Percentiles rank a stretch among this genome's conserved stretches.
Evolutionary conservation across 92 coral and sea anemone genomes (phyloP).

Genomic region (Pocillopora meandrina): DNA sequence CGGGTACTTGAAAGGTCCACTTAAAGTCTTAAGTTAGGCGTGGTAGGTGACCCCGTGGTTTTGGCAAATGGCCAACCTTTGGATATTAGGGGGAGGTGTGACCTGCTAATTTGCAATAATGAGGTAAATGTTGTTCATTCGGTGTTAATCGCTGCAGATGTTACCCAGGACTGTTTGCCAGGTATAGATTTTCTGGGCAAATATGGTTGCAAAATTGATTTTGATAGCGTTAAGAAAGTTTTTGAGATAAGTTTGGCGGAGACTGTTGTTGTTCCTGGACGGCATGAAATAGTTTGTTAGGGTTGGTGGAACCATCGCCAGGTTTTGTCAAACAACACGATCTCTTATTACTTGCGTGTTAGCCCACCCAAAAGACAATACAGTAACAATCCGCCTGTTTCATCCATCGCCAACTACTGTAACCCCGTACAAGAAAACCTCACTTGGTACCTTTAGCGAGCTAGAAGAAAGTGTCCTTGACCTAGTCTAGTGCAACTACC

Average conservation of each 20-base stretch:
- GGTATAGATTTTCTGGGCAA: conserved; percentile 49
- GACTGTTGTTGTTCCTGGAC: conserved; percentile 55
- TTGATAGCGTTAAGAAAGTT: conserved; percentile 22
- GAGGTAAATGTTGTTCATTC: conserved; percentile 31
- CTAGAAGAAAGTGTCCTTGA: not conserved
- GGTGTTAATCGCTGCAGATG: conserved; percentile 45
- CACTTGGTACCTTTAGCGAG: conserved; percentile 11
- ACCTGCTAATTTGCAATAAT: conserved; percentile 7
- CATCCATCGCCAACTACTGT: conserved; percentile 56
- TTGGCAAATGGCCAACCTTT: conserved; percentile 49
- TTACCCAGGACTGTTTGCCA: conserved; percentile 41
- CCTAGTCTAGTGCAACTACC: not conserved
- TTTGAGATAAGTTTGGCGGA: conserved; percentile 55
- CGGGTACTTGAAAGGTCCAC: conserved; percentile 6
- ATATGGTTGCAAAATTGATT: conserved; percentile 30
- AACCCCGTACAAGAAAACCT: conserved; percentile 48
- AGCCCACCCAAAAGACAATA: conserved; percentile 36
- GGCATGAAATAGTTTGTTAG: conserved; percentile 46
- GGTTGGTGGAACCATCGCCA: conserved; percentile 47
- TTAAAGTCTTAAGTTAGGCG: not conserved
- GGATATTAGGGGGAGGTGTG: conserved; percentile 19
- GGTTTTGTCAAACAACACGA: conserved; percentile 44
- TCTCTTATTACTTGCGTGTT: conserved; percentile 42
- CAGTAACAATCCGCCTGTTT: conserved; percentile 47
- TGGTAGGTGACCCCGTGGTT: not conserved